These are phyloP conservation scores for Aspidapion aeneum DNA, from an alignment of 2,888 invertebrate species.

Conservation along the genomic window DNA sequence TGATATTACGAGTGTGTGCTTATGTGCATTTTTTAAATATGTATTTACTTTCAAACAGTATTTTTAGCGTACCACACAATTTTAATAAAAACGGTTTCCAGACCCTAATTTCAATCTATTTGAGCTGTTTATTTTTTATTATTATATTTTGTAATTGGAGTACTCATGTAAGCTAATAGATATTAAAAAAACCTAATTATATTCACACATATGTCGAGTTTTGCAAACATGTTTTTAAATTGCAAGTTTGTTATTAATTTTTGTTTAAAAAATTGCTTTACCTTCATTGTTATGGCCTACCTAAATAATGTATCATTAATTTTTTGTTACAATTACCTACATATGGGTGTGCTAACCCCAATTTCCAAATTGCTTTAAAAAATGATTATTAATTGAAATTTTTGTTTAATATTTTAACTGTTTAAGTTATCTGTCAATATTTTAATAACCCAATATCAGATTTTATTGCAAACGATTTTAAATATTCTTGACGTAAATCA, in stretches of 20 bases:
- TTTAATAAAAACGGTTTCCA: too few relatives aligned
- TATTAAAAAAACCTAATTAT: too few relatives aligned
- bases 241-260: background rate
- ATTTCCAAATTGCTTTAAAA: conserved; percentile 11
- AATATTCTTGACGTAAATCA: too few relatives aligned
- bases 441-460: background rate
- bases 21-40: too few relatives aligned
- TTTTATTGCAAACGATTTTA: background rate
- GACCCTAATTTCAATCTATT: too few relatives aligned
- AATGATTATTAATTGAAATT: conserved; percentile 21
- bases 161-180: too few relatives aligned
- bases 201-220: background rate
- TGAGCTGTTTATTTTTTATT: too few relatives aligned
- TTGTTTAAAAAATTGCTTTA: background rate
- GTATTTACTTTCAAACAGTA: too few relatives aligned
- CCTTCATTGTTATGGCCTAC: background rate
- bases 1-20: too few relatives aligned
- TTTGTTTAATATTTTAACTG: conserved; percentile 27
- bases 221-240: background rate
- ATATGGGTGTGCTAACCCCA: background rate
- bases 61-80: too few relatives aligned
- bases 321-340: background rate
- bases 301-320: background rate
- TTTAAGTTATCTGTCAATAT: background rate
- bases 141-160: too few relatives aligned